Percentiles rank a stretch among this genome's conserved stretches.
These are phyloP conservation scores for Macrosteles quadrilineatus DNA, from an alignment of 1,140 invertebrate species.

Conservation along the genomic window DNA sequence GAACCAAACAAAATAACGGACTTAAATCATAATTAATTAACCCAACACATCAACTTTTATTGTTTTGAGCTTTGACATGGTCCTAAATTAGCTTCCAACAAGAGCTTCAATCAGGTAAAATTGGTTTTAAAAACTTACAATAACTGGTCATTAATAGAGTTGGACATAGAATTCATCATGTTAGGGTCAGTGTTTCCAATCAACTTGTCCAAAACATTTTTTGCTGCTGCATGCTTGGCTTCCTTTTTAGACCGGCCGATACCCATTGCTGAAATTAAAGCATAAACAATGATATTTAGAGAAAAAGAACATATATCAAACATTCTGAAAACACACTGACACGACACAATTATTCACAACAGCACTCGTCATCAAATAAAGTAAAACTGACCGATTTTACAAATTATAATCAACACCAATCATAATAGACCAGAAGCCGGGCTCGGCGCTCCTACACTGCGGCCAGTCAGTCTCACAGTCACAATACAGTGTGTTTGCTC, in stretches of 20 bases:
- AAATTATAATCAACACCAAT: no score
- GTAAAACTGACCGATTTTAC: no score
- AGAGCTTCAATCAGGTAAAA: not conserved
- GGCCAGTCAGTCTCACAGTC: no score
- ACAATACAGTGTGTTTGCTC: constrained; percentile 15
- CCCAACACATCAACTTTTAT: not conserved
- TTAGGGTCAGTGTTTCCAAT: not conserved
- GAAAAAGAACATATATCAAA: no score
- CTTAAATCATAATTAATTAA: not conserved
- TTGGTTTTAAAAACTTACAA: not conserved
- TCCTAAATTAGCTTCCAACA: not conserved
- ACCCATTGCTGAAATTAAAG: not conserved
- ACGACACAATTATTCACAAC: no score
- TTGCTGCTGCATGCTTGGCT: not conserved
- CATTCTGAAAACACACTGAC: no score
- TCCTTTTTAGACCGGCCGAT: not conserved
- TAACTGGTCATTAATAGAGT: not conserved
- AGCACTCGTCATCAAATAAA: no score
- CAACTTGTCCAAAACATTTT: not conserved
- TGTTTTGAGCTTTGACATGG: not conserved
- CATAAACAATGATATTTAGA: no score
- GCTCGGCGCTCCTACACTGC: no score
- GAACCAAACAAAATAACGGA: not conserved
- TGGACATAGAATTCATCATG: not conserved
- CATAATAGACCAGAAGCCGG: no score